Evolutionary conservation across 2,797 vertebrate genomes (phyloP), one percentile per base, ranked within the genome.

Genomic region (Geotrypetes seraphini): DNA sequence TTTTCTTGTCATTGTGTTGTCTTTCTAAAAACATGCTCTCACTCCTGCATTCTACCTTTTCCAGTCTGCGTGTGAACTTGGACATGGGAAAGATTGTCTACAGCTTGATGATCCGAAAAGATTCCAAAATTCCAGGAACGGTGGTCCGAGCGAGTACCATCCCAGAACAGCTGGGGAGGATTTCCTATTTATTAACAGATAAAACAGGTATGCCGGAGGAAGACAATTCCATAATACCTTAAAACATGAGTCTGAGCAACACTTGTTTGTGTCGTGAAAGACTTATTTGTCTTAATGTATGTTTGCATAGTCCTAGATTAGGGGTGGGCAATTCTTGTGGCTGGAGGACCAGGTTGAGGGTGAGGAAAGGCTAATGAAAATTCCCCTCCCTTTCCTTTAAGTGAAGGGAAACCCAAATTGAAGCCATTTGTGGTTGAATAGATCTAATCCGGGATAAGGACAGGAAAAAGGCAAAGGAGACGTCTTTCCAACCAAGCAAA

Each of bases 31-130:
- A 1, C 25, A 10, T 30, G 33, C 8, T 45, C 10, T 19, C 14
- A 12, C 20, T 25, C 7, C 16, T 25, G 4, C 6, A 2, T 13
- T n/a, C 30, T n/a, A n/a, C n/a, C n/a, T n/a, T 29, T 11, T 25
- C 6, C 36, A 99, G 96, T 51, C 72, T 99, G 57, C 91, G 95
- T 3, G 96, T 99, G 35, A 99, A 98, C 50, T 79, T 99, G 73
- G 96, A 98, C 52, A 96, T 99, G 95, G 96, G 96, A 13, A 99
- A 99, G 69, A 97, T 98, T 43, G 96, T 98, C 36, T 99, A 97
- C 70, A 97, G 96, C 49, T 99, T 95, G 96, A 92, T 99, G 84
- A 99, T 99, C 48, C 90, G 91, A 24, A 87, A 84, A 52, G 96
- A 98, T 57, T 89, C 89, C 3, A 97, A 97, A 62, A 97, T 99